Conservation (phyloP, 1,140 invertebrate genomes). For the Leptopilina clavipes region DNA sequence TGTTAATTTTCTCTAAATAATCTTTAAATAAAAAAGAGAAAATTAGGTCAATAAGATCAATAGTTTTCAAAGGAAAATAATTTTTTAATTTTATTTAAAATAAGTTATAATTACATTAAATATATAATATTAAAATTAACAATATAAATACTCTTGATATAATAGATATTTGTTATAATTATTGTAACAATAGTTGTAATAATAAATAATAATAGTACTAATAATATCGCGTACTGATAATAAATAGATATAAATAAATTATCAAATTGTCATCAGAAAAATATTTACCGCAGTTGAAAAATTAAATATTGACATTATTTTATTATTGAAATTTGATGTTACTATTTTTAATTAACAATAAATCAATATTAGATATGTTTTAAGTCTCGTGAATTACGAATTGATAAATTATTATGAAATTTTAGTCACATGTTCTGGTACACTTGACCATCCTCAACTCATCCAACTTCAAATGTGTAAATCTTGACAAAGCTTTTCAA, state of each 20-base stretch:
- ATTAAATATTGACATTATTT: neutral
- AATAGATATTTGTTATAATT: no score
- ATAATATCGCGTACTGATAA: no score
- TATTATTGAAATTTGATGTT: neutral
- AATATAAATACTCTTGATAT: no score
- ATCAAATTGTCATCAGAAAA: no score
- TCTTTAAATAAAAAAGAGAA: no score
- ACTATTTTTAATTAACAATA: neutral
- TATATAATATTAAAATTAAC: no score
- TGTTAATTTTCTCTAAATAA: neutral
- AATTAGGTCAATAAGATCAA: no score
- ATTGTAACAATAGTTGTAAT: no score
- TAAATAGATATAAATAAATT: neutral
- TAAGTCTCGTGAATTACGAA: constrained; percentile 13
- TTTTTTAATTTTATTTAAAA: no score
- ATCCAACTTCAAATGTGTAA: neutral
- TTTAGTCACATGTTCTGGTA: constrained; percentile 6
- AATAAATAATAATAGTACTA: no score
- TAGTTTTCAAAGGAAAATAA: no score
- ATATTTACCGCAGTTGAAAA: neutral
- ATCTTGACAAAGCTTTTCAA: neutral
- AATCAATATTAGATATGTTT: neutral
- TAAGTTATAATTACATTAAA: no score
- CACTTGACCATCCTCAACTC: constrained; percentile 28
- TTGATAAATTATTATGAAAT: neutral